phyloP scores from a whole-genome alignment of 2,113 vertebrate genomes.

The Platysteira castanea region DNA sequence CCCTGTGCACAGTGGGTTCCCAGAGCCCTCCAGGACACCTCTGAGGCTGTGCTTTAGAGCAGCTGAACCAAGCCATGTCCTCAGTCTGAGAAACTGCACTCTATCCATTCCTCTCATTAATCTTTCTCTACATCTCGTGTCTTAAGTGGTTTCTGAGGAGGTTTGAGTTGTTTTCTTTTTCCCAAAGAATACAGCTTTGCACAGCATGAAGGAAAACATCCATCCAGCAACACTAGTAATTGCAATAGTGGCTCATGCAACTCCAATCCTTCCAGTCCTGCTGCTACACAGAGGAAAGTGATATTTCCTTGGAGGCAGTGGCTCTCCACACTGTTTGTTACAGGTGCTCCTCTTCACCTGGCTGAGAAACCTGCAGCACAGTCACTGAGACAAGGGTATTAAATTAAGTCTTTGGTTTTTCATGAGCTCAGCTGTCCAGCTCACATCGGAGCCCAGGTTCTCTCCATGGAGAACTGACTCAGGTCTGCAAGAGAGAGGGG shows the following conservation, averaged over 20 bases:
- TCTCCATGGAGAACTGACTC: not conserved
- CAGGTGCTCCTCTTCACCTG: not conserved
- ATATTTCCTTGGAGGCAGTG: not conserved
- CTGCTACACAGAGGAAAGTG: not conserved
- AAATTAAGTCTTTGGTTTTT: not conserved
- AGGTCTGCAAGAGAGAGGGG: not conserved
- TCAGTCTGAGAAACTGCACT: not conserved
- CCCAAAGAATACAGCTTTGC: not conserved
- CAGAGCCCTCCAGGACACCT: not conserved
- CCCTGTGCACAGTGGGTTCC: not conserved
- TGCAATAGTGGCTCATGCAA: not conserved
- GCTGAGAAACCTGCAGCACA: not conserved
- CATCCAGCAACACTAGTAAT: conserved; percentile 15
- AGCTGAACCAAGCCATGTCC: not conserved
- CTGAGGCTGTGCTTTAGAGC: not conserved
- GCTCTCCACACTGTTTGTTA: not conserved
- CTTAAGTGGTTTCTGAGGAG: conserved; percentile 9
- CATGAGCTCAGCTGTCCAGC: not conserved
- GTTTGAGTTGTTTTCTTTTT: not conserved
- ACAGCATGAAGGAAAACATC: conserved; percentile 1
- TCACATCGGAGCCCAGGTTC: not conserved
- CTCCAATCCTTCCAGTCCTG: not conserved
- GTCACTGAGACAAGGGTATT: not conserved
- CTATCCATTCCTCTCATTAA: not conserved
- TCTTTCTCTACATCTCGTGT: not conserved